Conservation (phyloP, 37 sponge, comb jelly and placozoan genomes). For the Spongilla lacustris region DNA sequence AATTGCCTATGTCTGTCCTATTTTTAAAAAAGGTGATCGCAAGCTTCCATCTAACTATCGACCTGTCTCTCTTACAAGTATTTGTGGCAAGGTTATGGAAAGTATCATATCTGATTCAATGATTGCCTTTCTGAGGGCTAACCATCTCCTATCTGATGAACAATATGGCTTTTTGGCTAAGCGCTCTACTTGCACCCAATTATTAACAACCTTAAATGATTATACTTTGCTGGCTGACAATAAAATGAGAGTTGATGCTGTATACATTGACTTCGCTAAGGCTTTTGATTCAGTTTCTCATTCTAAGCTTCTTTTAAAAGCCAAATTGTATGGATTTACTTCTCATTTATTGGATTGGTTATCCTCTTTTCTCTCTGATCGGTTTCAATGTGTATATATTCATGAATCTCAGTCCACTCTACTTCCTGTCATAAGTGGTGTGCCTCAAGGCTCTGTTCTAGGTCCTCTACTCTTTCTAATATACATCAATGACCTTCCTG, state of each 20-base stretch:
- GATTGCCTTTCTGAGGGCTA: not conserved
- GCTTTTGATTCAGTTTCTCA: conserved; percentile 2
- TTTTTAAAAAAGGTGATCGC: not conserved
- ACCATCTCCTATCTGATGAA: not conserved
- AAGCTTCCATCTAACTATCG: conserved; percentile 7
- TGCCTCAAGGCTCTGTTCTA: conserved; percentile 3
- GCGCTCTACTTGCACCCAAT: not conserved
- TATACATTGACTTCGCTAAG: conserved; percentile 1
- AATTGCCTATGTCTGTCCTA: not conserved
- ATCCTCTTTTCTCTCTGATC: not conserved
- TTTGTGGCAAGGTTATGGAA: not conserved
- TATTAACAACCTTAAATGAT: not conserved
- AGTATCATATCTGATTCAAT: not conserved
- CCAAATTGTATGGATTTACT: not conserved
- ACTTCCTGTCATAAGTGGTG: not conserved
- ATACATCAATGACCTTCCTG: no score
- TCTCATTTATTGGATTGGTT: not conserved
- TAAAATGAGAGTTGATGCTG: not conserved
- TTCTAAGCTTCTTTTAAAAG: not conserved
- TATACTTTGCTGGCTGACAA: not conserved
- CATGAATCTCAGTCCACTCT: not conserved
- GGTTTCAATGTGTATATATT: not conserved
- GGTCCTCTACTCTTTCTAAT: not conserved
- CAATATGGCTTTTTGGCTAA: not conserved
- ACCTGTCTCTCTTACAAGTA: not conserved